These are phyloP conservation scores for Datnioides undecimradiatus DNA, from an alignment of 2,113 vertebrate species.

Conservation along the genomic window DNA sequence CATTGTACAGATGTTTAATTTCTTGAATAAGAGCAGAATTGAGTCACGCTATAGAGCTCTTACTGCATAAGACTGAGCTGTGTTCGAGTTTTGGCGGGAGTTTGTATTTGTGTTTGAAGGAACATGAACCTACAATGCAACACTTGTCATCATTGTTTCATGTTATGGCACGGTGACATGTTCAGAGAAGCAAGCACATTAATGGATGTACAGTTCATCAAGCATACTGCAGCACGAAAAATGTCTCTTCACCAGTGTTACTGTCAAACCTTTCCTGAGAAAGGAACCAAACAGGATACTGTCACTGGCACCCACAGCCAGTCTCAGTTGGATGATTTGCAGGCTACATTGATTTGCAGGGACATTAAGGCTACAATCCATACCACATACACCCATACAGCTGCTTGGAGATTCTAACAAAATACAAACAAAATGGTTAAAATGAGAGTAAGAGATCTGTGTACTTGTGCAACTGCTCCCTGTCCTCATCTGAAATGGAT, in stretches of 20 bases:
- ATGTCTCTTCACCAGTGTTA: slow-evolving; percentile 24
- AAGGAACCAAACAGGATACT: slow-evolving; percentile 48
- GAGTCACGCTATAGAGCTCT: slow-evolving; percentile 10
- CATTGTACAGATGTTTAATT: slow-evolving; percentile 60
- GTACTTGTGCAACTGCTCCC: slow-evolving; percentile 16
- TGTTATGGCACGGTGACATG: slow-evolving; percentile 30
- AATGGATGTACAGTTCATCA: slow-evolving; percentile 36
- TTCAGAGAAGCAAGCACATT: slow-evolving; percentile 61
- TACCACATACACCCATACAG: slow-evolving; percentile 21
- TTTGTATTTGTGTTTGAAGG: slow-evolving; percentile 43
- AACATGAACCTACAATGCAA: slow-evolving; percentile 52
- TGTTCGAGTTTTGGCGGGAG: slow-evolving; percentile 19
- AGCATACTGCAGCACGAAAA: slow-evolving; percentile 33
- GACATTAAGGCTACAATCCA: slow-evolving; percentile 49
- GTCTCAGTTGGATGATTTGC: slow-evolving; percentile 37
- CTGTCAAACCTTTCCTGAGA: slow-evolving; percentile 29
- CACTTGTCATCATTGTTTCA: slow-evolving; percentile 50
- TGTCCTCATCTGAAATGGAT: slow-evolving; percentile 33
- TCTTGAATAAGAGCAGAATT: slow-evolving; percentile 30
- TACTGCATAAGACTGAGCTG: slow-evolving; percentile 39
- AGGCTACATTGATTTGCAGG: slow-evolving; percentile 29
- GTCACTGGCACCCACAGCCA: slow-evolving; percentile 30
- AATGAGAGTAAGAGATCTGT: slow-evolving; percentile 31
- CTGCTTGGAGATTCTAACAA: slow-evolving; percentile 44
- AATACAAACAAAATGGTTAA: slow-evolving; percentile 22